Conservation (phyloP, 2,888 invertebrate genomes). For the Seira sanloemensis region DNA sequence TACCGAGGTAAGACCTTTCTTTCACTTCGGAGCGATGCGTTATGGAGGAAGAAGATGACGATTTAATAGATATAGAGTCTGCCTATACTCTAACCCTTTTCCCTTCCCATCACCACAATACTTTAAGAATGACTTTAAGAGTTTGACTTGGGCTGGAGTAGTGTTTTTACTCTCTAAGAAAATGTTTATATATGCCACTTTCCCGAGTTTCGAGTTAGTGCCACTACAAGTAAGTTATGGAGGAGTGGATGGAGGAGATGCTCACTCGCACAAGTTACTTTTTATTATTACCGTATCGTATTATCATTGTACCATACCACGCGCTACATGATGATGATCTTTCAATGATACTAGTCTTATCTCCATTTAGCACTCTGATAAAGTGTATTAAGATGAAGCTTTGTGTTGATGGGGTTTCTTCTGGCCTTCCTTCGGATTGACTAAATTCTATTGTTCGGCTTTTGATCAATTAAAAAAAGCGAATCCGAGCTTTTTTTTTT, state of each 20-base stretch:
- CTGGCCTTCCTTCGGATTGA: too few relatives aligned
- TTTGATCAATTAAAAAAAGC: neutral
- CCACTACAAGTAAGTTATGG: slow-evolving; percentile 8
- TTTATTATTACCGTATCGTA: slow-evolving; percentile 46
- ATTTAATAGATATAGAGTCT: neutral
- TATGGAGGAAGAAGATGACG: neutral
- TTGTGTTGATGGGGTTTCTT: neutral
- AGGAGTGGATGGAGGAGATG: neutral
- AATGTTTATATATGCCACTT: slow-evolving; percentile 52
- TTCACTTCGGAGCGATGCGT: slow-evolving; percentile 31
- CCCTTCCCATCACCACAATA: neutral
- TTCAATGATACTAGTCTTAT: slow-evolving; percentile 41
- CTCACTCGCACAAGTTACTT: neutral
- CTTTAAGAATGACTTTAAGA: slow-evolving; percentile 2
- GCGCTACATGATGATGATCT: slow-evolving; percentile 5
- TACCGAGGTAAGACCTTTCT: slow-evolving; percentile 35
- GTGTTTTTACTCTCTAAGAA: slow-evolving; percentile 18
- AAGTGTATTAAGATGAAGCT: slow-evolving; percentile 13
- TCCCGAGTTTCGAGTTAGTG: slow-evolving; percentile 27
- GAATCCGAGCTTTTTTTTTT: neutral
- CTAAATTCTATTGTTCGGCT: too few relatives aligned
- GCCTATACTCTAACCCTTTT: neutral
- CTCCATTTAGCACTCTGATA: neutral
- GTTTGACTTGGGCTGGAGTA: neutral
- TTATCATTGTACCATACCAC: slow-evolving; percentile 37